Evolutionary conservation across 2,888 invertebrate species (phyloP).

Genomic region (Podabrus alpinus): DNA sequence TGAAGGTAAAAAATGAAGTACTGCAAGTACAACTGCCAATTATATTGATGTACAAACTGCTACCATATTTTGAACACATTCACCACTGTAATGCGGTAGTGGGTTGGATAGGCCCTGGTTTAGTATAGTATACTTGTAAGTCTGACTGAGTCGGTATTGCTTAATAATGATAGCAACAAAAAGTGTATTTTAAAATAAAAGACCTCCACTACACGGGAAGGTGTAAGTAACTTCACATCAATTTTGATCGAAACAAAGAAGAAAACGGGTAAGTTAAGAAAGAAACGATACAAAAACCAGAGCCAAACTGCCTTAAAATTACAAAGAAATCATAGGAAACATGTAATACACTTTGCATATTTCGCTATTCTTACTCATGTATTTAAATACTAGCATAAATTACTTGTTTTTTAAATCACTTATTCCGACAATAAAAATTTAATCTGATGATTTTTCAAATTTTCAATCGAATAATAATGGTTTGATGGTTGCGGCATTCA

Average conservation of each 20-base stretch:
- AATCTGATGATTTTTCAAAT: slow-evolving; percentile 34
- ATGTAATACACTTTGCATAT: slow-evolving; percentile 52
- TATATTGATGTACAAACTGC: slow-evolving; percentile 38
- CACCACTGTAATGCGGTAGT: slow-evolving; percentile 45
- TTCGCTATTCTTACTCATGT: slow-evolving; percentile 50
- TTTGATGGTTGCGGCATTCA: slow-evolving; percentile 6
- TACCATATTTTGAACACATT: slow-evolving; percentile 46
- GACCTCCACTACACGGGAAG: not conserved
- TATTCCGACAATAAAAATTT: slow-evolving; percentile 45
- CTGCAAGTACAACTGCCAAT: slow-evolving; percentile 27
- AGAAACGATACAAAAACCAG: slow-evolving; percentile 36
- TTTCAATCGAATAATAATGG: slow-evolving; percentile 25
- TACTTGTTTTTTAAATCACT: slow-evolving; percentile 45
- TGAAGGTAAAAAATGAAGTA: slow-evolving; percentile 24
- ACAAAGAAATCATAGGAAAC: slow-evolving; percentile 51
- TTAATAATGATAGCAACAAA: not conserved
- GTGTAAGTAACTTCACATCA: not conserved
- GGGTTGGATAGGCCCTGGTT: slow-evolving; percentile 45
- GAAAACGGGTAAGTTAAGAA: slow-evolving; percentile 27
- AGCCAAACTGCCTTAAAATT: slow-evolving; percentile 46
- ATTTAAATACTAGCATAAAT: slow-evolving; percentile 56
- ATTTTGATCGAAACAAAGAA: slow-evolving; percentile 10
- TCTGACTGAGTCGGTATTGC: not conserved
- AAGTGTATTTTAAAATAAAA: slow-evolving; percentile 3
- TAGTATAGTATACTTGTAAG: slow-evolving; percentile 18